phyloP scores from a whole-genome alignment of 2,888 invertebrate species.

The Linnaemya tessellans region DNA sequence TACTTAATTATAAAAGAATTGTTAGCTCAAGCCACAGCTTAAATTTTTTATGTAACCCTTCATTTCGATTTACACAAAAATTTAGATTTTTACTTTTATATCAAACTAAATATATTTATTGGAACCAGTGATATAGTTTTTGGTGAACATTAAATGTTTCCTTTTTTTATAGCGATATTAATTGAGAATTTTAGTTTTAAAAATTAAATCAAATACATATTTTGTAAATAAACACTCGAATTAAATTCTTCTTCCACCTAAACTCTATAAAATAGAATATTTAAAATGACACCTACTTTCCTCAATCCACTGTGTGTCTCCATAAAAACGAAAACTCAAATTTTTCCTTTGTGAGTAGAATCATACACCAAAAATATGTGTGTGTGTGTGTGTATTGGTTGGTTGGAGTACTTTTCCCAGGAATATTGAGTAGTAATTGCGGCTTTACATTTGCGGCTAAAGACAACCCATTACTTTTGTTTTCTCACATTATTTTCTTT shows the following conservation, averaged over 20 bases:
- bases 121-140: too few species aligned
- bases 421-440: slow-evolving; percentile 75
- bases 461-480: slow-evolving; percentile 77
- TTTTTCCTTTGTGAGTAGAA: slow-evolving; percentile 29
- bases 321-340: slow-evolving; percentile 1
- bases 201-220: too few species aligned
- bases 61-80: too few species aligned
- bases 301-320: not conserved
- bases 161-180: too few species aligned
- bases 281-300: slow-evolving; percentile 20
- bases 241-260: slow-evolving; percentile 21
- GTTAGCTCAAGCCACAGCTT: too few species aligned
- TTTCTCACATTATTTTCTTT: slow-evolving; percentile 50
- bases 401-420: slow-evolving; percentile 55
- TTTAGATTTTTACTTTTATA: too few species aligned
- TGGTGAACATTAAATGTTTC: too few species aligned
- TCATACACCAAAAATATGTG: slow-evolving; percentile 3
- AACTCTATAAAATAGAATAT: not conserved
- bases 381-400: not conserved
- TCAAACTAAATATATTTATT: too few species aligned
- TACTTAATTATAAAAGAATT: too few species aligned
- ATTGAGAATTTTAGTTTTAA: too few species aligned
- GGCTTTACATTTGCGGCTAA: slow-evolving; percentile 81
- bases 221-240: not conserved
- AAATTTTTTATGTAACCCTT: too few species aligned